phyloP scores from a whole-genome alignment of 2,888 invertebrate genomes.

The Dichetophora obliterata region DNA sequence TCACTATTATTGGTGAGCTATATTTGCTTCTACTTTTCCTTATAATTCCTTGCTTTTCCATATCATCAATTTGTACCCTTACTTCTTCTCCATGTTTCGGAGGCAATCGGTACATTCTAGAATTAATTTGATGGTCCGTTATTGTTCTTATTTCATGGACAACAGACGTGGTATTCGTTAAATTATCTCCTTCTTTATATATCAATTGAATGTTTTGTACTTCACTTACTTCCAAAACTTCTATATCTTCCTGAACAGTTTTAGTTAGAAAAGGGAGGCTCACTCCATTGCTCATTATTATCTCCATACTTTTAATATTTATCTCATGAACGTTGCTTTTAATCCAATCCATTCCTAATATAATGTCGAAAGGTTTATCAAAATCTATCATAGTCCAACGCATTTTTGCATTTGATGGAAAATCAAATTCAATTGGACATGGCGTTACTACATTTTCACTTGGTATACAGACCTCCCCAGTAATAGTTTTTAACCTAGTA shows the following conservation, averaged over 20 bases:
- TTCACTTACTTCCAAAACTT: conserved; percentile 43
- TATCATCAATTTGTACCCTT: conserved; percentile 25
- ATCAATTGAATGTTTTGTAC: too few relatives aligned
- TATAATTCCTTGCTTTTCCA: conserved; percentile 42
- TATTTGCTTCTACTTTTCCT: conserved; percentile 41
- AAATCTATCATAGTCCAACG: conserved; percentile 41
- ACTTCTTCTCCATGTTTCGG: conserved; percentile 38
- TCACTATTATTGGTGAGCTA: conserved; percentile 38
- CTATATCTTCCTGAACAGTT: conserved; percentile 39
- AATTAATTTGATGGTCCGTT: conserved; percentile 41
- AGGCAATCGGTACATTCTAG: conserved; percentile 34
- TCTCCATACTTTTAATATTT: conserved; percentile 38
- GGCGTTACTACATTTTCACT: conserved; percentile 44
- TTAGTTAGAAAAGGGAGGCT: conserved; percentile 40
- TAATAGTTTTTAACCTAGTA: conserved; percentile 42
- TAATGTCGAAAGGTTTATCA: conserved; percentile 45
- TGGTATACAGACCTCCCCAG: conserved; percentile 13
- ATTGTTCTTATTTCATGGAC: conserved; percentile 42
- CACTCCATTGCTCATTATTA: conserved; percentile 36
- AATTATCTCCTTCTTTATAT: conserved; percentile 43
- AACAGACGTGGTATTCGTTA: conserved; percentile 35
- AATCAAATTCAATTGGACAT: conserved; percentile 44
- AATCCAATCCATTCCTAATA: conserved; percentile 45
- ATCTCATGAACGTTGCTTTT: conserved; percentile 41
- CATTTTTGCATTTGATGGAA: conserved; percentile 44